A percentile compares a stretch with the other conserved stretches of the same genome.
Evolutionary conservation across 2,797 vertebrate genomes (phyloP).

Genomic region (Etheostoma nigrum): DNA sequence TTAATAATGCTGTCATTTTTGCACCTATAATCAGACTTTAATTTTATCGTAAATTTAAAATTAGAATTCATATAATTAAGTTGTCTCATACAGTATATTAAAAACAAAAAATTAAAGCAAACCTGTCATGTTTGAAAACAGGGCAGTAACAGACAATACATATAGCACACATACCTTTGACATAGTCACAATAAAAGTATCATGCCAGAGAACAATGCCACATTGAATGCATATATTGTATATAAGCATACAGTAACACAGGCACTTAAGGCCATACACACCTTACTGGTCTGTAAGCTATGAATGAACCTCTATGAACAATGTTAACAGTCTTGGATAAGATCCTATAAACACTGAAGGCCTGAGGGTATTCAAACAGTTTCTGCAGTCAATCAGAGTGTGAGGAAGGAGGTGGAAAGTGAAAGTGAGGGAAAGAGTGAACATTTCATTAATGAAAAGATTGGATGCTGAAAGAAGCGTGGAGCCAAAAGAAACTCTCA

Average conservation of each 20-base stretch:
- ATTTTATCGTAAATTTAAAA: not conserved
- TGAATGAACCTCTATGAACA: constrained; percentile 35
- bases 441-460: constrained; percentile 64
- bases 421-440: constrained; percentile 53
- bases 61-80: not conserved
- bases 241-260: not conserved
- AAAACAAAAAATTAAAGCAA: not conserved
- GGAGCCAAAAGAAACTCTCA: constrained; percentile 63
- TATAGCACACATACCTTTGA: not conserved
- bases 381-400: constrained; percentile 45
- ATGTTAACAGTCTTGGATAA: constrained; percentile 25
- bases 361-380: constrained; percentile 42
- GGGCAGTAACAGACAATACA: not conserved
- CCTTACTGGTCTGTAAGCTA: not conserved
- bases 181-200: not conserved
- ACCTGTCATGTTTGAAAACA: not conserved
- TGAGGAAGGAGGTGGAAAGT: constrained; percentile 39
- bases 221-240: not conserved
- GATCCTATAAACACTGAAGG: constrained; percentile 24
- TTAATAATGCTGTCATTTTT: not conserved
- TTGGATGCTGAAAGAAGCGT: constrained; percentile 48
- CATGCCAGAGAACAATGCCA: not conserved
- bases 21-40: not conserved
- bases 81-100: not conserved
- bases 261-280: not conserved